phyloP scores from a whole-genome alignment of 2,888 invertebrate genomes.

The Caenorhabditis drosophilae region DNA sequence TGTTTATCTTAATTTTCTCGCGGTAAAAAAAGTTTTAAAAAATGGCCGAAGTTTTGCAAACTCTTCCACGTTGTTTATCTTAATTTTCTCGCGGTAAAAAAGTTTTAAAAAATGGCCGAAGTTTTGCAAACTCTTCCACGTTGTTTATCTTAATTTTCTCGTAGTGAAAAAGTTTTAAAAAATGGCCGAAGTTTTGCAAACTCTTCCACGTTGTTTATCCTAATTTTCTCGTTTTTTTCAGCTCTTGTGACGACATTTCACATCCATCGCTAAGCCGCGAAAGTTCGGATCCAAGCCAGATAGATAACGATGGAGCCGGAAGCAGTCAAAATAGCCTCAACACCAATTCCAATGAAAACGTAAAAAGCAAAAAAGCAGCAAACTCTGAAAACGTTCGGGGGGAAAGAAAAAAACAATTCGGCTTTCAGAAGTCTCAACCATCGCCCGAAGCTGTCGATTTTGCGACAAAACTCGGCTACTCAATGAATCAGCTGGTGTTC shows the following conservation, averaged over 20 bases:
- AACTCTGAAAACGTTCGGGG: not conserved
- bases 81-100: too few species aligned
- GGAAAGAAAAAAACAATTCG: too few species aligned
- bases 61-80: too few species aligned
- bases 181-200: too few species aligned
- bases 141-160: too few species aligned
- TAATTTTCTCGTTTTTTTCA: slow-evolving; percentile 35
- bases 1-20: too few species aligned
- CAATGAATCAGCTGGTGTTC: slow-evolving; percentile 82
- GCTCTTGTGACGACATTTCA: slow-evolving; percentile 58
- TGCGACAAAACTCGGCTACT: slow-evolving; percentile 88
- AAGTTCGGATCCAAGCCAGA: slow-evolving; percentile 47
- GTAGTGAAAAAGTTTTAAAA: too few species aligned
- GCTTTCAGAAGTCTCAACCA: too few species aligned
- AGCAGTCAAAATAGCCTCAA: not conserved
- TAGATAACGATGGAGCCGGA: slow-evolving; percentile 1
- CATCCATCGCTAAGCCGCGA: slow-evolving; percentile 59
- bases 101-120: too few species aligned
- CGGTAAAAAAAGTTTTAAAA: too few species aligned
- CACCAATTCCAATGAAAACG: not conserved
- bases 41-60: too few species aligned
- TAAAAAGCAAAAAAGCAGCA: not conserved
- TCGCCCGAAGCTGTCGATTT: slow-evolving; percentile 77
- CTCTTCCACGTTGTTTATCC: not conserved
- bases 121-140: too few species aligned